A percentile compares a stretch with the other conserved stretches of the same genome.
Evolutionary conservation across 2,113 vertebrate genomes (phyloP).

Genomic region (Passer montanus): DNA sequence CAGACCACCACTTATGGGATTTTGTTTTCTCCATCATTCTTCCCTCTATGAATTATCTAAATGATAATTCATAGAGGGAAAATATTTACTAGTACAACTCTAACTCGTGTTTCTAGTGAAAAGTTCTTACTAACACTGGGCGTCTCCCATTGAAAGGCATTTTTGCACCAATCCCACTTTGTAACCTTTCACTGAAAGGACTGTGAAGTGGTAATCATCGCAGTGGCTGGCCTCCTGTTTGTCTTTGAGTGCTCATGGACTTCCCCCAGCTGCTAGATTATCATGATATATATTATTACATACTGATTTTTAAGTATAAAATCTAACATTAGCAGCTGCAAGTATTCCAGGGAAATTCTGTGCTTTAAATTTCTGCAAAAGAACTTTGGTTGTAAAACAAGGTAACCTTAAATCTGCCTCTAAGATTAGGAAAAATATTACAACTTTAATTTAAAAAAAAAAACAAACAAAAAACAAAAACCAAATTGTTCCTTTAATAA

Average conservation of each 20-base stretch:
- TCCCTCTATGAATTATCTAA: not conserved
- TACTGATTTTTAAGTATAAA: not conserved
- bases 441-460: not conserved
- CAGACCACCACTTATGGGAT: not conserved
- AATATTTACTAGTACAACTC: no score
- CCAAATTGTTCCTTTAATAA: not conserved
- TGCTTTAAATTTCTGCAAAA: not conserved
- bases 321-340: not conserved
- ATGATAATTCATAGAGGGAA: not conserved
- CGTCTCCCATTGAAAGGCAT: not conserved
- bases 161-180: not conserved
- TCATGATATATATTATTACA: not conserved
- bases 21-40: not conserved
- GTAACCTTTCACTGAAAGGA: not conserved
- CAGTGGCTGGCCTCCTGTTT: not conserved
- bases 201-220: conserved; percentile 8
- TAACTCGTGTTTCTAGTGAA: not conserved
- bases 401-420: not conserved
- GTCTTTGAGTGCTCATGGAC: not conserved
- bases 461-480: not conserved
- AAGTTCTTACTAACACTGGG: not conserved
- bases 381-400: not conserved
- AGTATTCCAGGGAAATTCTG: not conserved
- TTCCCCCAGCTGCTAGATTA: not conserved
- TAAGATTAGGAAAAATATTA: not conserved